A percentile compares a stretch with the other conserved stretches of the same genome.
phyloP scores from a whole-genome alignment of 2,113 vertebrate genomes.

The Microcebus ravelobensis region DNA sequence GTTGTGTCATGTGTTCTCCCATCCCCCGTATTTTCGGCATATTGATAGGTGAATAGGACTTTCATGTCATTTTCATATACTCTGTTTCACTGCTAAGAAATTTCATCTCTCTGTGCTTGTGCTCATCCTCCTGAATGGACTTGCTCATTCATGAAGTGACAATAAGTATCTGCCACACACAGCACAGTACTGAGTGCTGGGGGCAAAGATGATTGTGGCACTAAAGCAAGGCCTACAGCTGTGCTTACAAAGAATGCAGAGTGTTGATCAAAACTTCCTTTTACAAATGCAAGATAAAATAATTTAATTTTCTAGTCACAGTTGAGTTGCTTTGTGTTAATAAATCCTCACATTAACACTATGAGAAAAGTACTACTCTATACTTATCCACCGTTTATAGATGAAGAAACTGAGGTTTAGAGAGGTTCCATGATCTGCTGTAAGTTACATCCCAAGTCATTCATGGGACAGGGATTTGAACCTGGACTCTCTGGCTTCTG shows the following conservation, averaged over 20 bases:
- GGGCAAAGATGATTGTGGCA: neutral
- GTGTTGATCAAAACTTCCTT: neutral
- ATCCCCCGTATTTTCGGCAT: neutral
- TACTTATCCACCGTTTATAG: neutral
- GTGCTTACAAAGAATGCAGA: neutral
- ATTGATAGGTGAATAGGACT: neutral
- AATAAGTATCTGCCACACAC: neutral
- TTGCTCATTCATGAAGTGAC: neutral
- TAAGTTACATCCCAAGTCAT: neutral
- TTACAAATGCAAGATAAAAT: neutral
- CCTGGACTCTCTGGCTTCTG: neutral
- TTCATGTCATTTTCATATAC: neutral
- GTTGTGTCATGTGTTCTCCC: neutral
- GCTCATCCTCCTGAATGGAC: neutral
- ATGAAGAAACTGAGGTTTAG: neutral
- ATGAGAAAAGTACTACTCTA: neutral
- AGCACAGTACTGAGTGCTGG: neutral
- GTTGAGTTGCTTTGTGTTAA: neutral
- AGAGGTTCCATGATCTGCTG: neutral
- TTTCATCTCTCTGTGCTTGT: neutral
- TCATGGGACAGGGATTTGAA: neutral
- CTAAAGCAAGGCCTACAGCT: neutral
- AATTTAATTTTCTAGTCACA: neutral
- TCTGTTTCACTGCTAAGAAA: neutral
- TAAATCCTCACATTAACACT: neutral